phyloP scores from a whole-genome alignment of 2,888 invertebrate genomes.

The Chaitophorus viminalis region DNA sequence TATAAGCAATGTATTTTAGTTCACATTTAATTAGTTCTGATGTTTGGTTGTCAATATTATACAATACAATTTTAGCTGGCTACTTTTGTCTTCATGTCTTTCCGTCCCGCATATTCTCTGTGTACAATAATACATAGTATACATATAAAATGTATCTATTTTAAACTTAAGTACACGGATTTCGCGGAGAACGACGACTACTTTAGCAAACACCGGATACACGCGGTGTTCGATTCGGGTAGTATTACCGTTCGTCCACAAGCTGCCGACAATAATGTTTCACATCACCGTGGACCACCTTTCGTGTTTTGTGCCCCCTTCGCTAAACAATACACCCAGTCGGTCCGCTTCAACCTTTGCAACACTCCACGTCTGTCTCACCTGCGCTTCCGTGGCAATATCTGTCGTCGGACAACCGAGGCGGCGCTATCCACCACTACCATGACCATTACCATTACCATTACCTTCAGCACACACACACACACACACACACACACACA shows the following conservation, averaged over 20 bases:
- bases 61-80: too few species aligned
- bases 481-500: conserved; percentile 33
- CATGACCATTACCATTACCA: not conserved
- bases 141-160: not conserved
- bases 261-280: conserved; percentile 36
- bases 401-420: conserved; percentile 53
- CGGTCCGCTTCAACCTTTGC: conserved; percentile 51
- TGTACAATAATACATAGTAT: not conserved
- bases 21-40: too few species aligned
- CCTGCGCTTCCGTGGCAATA: conserved; percentile 38
- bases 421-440: conserved; percentile 47
- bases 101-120: not conserved
- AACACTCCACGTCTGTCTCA: conserved; percentile 49
- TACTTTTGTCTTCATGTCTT: not conserved
- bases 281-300: conserved; percentile 34
- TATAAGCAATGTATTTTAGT: too few species aligned
- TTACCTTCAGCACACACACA: conserved; percentile 30
- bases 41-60: too few species aligned
- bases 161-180: not conserved
- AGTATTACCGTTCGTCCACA: conserved; percentile 52
- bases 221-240: not conserved
- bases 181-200: not conserved
- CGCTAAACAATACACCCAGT: conserved; percentile 43
- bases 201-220: not conserved
- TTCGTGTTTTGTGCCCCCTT: conserved; percentile 49